Evolutionary conservation across 53 echinoderm and acorn worm species (phyloP).

Genomic region (Zoroaster sp.): DNA sequence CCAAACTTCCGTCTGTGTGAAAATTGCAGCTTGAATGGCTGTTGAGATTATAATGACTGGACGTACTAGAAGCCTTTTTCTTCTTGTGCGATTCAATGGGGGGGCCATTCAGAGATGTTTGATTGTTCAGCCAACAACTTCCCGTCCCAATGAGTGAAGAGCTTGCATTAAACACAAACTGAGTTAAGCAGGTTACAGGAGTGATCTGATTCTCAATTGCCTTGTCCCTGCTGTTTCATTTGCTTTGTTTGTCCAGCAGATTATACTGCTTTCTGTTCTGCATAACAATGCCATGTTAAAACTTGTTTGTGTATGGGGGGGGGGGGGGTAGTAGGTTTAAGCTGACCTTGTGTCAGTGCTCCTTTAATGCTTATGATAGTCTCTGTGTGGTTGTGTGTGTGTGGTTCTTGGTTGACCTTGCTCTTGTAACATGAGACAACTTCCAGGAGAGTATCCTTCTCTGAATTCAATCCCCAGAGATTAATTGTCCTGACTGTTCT

Average conservation of each 20-base stretch:
- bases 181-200: no score
- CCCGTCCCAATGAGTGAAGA: background rate
- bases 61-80: no score
- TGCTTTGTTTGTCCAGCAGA: background rate
- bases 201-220: no score
- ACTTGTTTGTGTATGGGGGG: background rate
- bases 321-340: background rate
- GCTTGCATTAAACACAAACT: background rate
- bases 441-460: constrained; percentile 29
- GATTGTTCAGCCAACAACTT: background rate
- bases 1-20: background rate
- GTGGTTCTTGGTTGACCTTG: constrained; percentile 45
- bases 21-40: no score
- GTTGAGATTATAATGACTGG: no score
- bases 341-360: background rate
- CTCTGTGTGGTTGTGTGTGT: background rate
- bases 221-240: background rate
- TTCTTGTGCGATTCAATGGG: no score
- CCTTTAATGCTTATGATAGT: constrained; percentile 25
- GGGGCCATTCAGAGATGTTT: background rate
- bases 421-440: constrained; percentile 46
- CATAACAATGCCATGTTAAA: background rate
- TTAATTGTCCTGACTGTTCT: background rate
- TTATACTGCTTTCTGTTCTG: background rate
- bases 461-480: constrained; percentile 30